Conservation (phyloP, 2,888 invertebrate species). For the Litoditis marina region DNA sequence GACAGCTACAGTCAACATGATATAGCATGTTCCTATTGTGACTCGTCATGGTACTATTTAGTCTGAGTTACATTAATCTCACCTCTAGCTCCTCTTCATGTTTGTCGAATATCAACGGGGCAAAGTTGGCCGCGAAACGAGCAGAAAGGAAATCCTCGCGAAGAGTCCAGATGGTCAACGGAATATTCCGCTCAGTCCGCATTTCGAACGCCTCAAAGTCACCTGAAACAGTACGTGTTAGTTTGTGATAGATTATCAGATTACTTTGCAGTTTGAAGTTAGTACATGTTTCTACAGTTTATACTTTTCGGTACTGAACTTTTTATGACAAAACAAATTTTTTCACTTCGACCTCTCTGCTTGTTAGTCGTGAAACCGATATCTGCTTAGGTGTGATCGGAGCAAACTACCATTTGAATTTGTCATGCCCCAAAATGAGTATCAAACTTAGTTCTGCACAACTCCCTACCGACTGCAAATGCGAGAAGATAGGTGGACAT, state of each 20-base stretch:
- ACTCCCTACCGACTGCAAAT: conserved; percentile 56
- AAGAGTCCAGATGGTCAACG: conserved; percentile 53
- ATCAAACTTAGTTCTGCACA: no score
- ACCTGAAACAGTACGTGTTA: conserved; percentile 26
- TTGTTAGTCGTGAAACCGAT: no score
- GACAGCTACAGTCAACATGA: not conserved
- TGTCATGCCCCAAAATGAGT: not conserved
- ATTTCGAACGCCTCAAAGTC: conserved; percentile 52
- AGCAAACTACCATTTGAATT: not conserved
- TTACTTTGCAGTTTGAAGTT: no score
- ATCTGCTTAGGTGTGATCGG: no score
- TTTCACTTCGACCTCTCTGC: no score
- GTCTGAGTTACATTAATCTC: not conserved
- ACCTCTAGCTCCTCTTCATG: conserved; percentile 54
- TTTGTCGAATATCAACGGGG: conserved; percentile 53
- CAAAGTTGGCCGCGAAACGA: conserved; percentile 53
- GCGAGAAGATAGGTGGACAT: conserved; percentile 65
- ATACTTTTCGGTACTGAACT: no score
- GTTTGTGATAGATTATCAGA: no score
- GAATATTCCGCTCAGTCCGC: conserved; percentile 48
- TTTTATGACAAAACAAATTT: no score
- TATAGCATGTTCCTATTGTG: not conserved
- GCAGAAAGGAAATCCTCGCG: conserved; percentile 42
- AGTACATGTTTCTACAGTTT: no score
- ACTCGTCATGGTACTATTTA: no score